Base-by-base conservation (phyloP, 2,888 invertebrate genomes). In the Cephus pulcher region DNA sequence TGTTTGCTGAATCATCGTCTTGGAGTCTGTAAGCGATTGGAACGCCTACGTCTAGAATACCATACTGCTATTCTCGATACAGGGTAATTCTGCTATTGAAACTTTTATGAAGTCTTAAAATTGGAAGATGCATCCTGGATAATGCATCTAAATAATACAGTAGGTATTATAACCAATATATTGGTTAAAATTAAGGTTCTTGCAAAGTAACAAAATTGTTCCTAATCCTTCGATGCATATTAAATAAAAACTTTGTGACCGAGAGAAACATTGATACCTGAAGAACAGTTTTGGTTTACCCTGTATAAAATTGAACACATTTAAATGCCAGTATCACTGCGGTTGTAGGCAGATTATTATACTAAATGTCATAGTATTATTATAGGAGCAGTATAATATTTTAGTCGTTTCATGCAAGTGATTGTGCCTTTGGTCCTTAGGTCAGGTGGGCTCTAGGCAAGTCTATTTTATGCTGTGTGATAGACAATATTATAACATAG, bases 361-460 rank as follows among this genome's bases (percentile, higher is more conserved):
- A 71, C 12, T 85, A 87, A 86, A 84, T 83, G 81, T 86, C 83
- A 85, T 83, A 83, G 83, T 86, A 85, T 82, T 87, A 86, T 83
- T 23, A 86, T 86, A 86, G 87, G 88, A 90, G 89, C 88, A 87
- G 86, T 87, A 86, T 84, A 86, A 87, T 90, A 86, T 86, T 33
- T 34, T n/a, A 88, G 89, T 86, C 89, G 88, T 89, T 84, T 88
- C 82, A 89, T 89, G 87, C 87, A 86, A 85, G 85, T 90, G 91
- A 89, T 90, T 90, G 89, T 90, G 91, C 90, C 90, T 90, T 91
- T 91, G 90, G 91, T 91, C 91, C 90, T 89, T 89, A 88, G 87
- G 87, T 91, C 88, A 88, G 86, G 84, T 90, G 88, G 90, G 90
- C 90, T 89, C 89, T 89, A 89, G 89, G 89, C 90, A 90, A 90